A percentile compares a stretch with the other conserved stretches of the same genome.
Evolutionary conservation across 2,113 vertebrate species (phyloP).

Genomic region (Stegastes partitus): DNA sequence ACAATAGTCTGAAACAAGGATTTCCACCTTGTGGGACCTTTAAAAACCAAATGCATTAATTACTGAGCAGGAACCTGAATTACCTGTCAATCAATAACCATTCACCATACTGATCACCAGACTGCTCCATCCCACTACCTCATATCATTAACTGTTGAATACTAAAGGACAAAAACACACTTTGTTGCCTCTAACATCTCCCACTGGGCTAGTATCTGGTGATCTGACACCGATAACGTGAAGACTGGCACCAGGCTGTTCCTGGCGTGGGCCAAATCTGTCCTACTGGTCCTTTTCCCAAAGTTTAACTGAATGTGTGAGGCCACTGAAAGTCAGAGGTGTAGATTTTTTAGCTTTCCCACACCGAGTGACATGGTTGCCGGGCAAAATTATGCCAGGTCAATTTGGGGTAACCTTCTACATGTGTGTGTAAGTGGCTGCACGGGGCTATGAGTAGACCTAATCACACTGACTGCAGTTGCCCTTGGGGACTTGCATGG

Average conservation of each 20-base stretch:
- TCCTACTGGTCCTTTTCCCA: constrained; percentile 14
- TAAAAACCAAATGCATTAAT: constrained; percentile 31
- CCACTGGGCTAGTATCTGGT: constrained; percentile 25
- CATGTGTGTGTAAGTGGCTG: constrained; percentile 42
- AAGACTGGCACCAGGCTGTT: constrained; percentile 12
- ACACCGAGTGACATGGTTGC: constrained; percentile 33
- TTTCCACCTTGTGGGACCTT: neutral
- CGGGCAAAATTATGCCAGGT: constrained; percentile 49
- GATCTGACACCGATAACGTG: constrained; percentile 40
- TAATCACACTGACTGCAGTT: constrained; percentile 71
- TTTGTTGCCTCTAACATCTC: neutral
- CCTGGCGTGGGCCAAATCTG: neutral
- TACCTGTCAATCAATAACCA: constrained; percentile 69
- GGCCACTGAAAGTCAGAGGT: constrained; percentile 23
- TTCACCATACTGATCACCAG: constrained; percentile 43
- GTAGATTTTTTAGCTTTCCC: constrained; percentile 15
- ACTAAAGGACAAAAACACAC: too few species aligned
- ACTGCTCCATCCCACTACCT: constrained; percentile 26
- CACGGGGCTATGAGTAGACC: constrained; percentile 58
- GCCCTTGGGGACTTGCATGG: constrained; percentile 57
- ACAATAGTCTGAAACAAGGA: too few species aligned
- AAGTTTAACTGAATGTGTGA: constrained; percentile 16
- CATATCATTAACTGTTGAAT: constrained; percentile 25
- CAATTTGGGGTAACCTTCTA: constrained; percentile 43
- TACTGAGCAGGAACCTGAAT: constrained; percentile 60